Evolutionary conservation across 2,888 invertebrate species (phyloP), one percentile per base, ranked within the genome.

Genomic region (Muscina levida): DNA sequence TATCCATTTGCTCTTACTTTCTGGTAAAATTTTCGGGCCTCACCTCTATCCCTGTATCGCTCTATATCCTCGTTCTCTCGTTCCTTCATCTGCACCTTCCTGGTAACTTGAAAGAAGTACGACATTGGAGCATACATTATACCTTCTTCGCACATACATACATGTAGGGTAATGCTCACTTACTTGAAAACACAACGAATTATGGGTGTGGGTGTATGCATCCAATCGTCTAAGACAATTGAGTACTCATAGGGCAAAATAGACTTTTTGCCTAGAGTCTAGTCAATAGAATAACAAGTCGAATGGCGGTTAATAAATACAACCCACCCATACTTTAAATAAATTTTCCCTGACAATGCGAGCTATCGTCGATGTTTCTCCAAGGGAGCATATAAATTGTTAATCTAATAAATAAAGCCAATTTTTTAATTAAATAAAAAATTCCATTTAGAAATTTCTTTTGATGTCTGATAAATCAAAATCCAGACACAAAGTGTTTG

Each of bases 401-500:
- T 67, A 51, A 31, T 48, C 67, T 67, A 67, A 67, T 67, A 67
- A 67, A 67, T 67, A 67, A 67, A 67, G 48, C 37, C 67, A 67
- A 67, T 67, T 67, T 67, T 62, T 67, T 67, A 48, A 67, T 48
- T 67, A 48, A 67, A 67, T 48, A 48, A 67, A 67, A 67, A 67
- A 67, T 48, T 67, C 67, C 67, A 67, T 67, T 67, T 67, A 67
- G 31, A 67, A 48, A 26, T 48, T 67, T 51, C 46, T 37, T 48
- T 67, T 67, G 67, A 67, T 67, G 51, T 67, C 48, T 48, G 37
- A 67, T 67, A 48, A 51, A 48, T 67, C 48, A 67, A 48, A 24
- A 62, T 3, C 59, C 62, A 1, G 24, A 22, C 11, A 62, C 42
- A 62, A 17, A 37, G 19, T 22, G 15, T 22, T 4, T 11, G 10